phyloP scores from a whole-genome alignment of 2,797 vertebrate genomes.

The Gila robusta region DNA sequence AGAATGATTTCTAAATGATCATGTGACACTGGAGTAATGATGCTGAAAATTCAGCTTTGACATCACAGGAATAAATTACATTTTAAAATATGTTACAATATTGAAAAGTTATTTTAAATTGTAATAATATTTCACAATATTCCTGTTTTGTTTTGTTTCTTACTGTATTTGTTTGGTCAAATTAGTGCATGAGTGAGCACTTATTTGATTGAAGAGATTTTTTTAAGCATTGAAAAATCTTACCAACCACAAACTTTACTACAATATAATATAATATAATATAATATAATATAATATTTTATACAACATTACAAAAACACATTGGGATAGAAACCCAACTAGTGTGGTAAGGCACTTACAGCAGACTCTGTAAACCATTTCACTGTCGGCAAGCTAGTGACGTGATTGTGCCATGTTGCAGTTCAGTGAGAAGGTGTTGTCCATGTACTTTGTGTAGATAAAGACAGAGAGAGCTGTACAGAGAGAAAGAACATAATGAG shows the following conservation, averaged over 20 bases:
- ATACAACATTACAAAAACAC: background rate
- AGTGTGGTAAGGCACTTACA: background rate
- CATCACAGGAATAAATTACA: too few relatives aligned
- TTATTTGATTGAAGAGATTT: too few relatives aligned
- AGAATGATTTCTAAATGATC: background rate
- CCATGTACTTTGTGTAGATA: background rate
- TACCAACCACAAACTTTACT: background rate
- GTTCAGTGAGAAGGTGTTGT: background rate
- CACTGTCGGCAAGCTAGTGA: too few relatives aligned
- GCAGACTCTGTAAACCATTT: background rate
- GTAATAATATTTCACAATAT: too few relatives aligned
- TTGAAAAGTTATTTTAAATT: too few relatives aligned
- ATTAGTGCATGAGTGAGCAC: too few relatives aligned
- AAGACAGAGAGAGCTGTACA: background rate
- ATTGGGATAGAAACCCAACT: background rate
- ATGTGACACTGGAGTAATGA: background rate
- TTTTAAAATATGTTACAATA: too few relatives aligned
- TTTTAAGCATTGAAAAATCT: background rate
- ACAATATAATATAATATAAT: too few relatives aligned
- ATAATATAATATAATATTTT: too few relatives aligned
- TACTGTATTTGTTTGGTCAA: background rate
- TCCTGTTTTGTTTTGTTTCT: background rate
- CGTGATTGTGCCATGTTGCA: background rate
- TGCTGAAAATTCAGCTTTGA: too few relatives aligned
- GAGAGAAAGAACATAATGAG: background rate